A percentile compares a stretch with the other conserved stretches of the same genome.
These are phyloP conservation scores for Heliconius ethilla DNA, from an alignment of 2,888 invertebrate species.

Conservation along the genomic window DNA sequence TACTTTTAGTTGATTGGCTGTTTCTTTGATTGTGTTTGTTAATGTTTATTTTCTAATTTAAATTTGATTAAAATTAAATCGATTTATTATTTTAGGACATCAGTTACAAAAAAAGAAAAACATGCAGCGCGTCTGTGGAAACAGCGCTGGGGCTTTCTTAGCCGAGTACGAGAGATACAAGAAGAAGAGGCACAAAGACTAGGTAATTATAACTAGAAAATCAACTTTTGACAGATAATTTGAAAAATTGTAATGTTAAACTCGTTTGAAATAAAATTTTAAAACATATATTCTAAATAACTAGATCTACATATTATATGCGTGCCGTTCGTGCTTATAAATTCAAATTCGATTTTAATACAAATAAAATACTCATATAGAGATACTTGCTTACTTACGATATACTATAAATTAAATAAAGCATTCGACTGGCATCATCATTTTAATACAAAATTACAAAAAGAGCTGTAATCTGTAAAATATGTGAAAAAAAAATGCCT, in stretches of 20 bases:
- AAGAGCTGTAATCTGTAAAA: not conserved
- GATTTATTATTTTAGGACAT: slow-evolving; percentile 52
- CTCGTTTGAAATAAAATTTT: not conserved
- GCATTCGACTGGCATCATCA: too few species aligned
- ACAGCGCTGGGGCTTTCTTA: slow-evolving; percentile 71
- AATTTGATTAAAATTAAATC: not conserved
- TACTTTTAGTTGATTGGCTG: not conserved
- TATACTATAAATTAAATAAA: too few species aligned
- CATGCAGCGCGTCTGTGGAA: slow-evolving; percentile 69
- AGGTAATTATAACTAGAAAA: slow-evolving; percentile 51
- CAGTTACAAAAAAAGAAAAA: slow-evolving; percentile 64
- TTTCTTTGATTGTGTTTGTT: not conserved
- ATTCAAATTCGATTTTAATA: not conserved
- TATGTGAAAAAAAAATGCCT: not conserved
- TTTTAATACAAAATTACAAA: not conserved
- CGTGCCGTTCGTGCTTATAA: not conserved
- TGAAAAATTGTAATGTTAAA: not conserved
- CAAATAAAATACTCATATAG: too few species aligned
- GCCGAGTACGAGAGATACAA: slow-evolving; percentile 62
- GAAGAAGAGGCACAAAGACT: slow-evolving; percentile 71
- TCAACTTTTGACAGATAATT: not conserved
- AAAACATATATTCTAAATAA: not conserved
- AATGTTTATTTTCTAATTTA: not conserved
- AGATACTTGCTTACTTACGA: too few species aligned
- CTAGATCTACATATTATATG: too few species aligned